A percentile compares a stretch with the other conserved stretches of the same genome.
phyloP scores from a whole-genome alignment of 2,888 invertebrate species.

The Caenorhabditis sp. region DNA sequence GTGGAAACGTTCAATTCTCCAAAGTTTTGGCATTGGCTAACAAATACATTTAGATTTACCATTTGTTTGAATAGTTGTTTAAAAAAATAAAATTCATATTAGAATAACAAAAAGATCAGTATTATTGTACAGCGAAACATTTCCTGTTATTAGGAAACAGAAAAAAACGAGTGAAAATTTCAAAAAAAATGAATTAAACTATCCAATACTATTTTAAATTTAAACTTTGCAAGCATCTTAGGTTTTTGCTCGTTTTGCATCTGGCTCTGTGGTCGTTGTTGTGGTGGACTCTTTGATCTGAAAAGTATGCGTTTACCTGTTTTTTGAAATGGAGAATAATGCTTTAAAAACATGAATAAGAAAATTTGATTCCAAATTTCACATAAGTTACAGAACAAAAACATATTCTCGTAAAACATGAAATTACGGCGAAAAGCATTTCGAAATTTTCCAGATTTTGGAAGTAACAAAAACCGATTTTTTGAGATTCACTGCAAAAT shows the following conservation, averaged over 20 bases:
- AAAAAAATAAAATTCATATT: conserved; percentile 4
- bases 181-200: not conserved
- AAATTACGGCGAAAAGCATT: too few relatives aligned
- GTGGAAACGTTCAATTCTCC: conserved; percentile 61
- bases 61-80: conserved; percentile 2
- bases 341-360: too few relatives aligned
- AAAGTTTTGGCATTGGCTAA: conserved; percentile 70
- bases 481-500: too few relatives aligned
- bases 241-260: not conserved
- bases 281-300: not conserved
- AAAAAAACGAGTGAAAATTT: not conserved
- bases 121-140: not conserved
- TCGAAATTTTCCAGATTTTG: too few relatives aligned
- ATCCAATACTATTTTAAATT: conserved; percentile 1
- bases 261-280: not conserved
- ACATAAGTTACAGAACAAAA: too few relatives aligned
- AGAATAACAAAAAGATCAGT: not conserved
- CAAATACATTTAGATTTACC: conserved; percentile 60
- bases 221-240: not conserved
- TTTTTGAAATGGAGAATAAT: too few relatives aligned
- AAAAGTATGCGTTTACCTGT: not conserved
- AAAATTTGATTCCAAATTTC: too few relatives aligned
- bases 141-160: not conserved
- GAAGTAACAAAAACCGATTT: too few relatives aligned
- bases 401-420: too few relatives aligned